Evolutionary conservation across 2,888 invertebrate genomes (phyloP), one percentile per base, ranked within the genome.

Genomic region (Tetranychus piercei): DNA sequence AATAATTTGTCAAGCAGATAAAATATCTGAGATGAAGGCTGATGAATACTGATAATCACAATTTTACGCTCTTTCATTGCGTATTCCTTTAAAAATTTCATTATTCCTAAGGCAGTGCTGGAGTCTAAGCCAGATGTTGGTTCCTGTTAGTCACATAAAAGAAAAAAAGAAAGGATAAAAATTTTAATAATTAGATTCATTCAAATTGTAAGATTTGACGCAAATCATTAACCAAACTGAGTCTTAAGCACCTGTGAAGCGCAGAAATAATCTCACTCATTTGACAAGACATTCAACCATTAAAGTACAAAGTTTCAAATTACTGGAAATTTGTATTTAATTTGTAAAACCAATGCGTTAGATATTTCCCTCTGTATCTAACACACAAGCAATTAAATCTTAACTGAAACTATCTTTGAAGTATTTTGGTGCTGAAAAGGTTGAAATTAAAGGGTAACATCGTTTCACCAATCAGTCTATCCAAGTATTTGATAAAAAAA

Each of bases 111-210:
- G 34, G 90, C 90, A 77, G 90, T 88, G 81, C 89, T 88, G 55
- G 90, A 90, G 82, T 91, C 91, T 80, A 91, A 84, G 45, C 90
- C 90, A 66, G 90, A 90, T 22, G 90, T 91, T 15, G 90, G 90
- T 82, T 91, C 90, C 90, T 90, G 81, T 8, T n/a, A 15, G 23
- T 73, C 6, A 22, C 6, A 22, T 15, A 45, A 73, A 74, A 44
- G n/a, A 20, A 66, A 45, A 72, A 23, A 15, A 45, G 43, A 74
- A 44, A 72, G 8, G 45, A 65, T 64, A 71, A 22, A 22, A 73
- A 74, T 44, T 15, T 11, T 7, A 20, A 5, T 11, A 69, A 22
- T 69, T 23, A 69, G 20, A 20, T 69, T 69, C 20, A 5, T 22
- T 69, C 69, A 69, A 23, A 69, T 23, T 6, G 8, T 11, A 69